These are phyloP conservation scores for Erpornis zantholeuca DNA, from an alignment of 2,113 vertebrate genomes.

Conservation along the genomic window DNA sequence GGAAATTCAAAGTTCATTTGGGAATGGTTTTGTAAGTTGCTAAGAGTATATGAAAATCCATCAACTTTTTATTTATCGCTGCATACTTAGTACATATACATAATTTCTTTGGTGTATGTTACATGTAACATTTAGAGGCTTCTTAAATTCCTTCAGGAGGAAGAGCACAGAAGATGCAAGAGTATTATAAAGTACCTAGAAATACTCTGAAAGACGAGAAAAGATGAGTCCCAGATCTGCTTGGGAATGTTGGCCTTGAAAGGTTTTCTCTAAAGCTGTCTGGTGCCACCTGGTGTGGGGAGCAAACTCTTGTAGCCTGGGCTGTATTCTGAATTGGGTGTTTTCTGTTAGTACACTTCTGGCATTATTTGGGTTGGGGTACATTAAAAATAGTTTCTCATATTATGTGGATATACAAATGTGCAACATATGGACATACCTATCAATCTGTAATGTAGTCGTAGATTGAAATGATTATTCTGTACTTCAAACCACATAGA, in stretches of 20 bases:
- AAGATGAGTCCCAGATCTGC: background rate
- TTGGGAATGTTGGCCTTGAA: background rate
- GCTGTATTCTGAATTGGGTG: background rate
- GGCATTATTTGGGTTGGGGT: no score
- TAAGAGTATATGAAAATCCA: background rate
- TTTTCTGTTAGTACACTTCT: background rate
- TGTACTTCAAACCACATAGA: background rate
- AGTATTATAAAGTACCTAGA: conserved; percentile 7
- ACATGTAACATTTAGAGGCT: background rate
- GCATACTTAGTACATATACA: background rate
- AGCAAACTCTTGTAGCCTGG: background rate
- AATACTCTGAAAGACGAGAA: background rate
- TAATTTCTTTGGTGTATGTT: background rate
- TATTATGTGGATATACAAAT: background rate
- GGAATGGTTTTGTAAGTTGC: background rate
- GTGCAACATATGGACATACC: background rate
- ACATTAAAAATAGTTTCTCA: background rate
- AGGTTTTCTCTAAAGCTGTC: conserved; percentile 2
- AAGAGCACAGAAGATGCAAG: conserved; percentile 19
- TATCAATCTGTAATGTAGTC: background rate
- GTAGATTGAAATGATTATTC: background rate
- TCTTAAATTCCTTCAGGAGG: conserved; percentile 22
- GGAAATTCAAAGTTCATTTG: background rate
- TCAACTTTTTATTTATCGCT: background rate
- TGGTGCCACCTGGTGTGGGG: conserved; percentile 49